Conservation (phyloP, 2,113 vertebrate species). For the Ammodytes marinus region DNA sequence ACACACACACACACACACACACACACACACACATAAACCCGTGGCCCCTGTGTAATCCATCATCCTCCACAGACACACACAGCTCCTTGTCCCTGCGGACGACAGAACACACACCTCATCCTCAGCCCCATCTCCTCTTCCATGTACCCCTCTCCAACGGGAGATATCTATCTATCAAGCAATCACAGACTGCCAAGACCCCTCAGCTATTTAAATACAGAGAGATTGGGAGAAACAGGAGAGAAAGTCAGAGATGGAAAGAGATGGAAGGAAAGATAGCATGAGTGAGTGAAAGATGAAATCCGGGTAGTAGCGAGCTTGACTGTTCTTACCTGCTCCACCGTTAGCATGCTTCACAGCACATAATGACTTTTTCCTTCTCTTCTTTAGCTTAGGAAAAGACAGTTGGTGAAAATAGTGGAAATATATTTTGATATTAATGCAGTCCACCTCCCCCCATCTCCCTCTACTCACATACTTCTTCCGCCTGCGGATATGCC, state of each 20-base stretch:
- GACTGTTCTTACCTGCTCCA: conserved; percentile 60
- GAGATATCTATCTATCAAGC: conserved; percentile 77
- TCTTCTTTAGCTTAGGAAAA: conserved; percentile 75
- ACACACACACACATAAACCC: conserved; percentile 48
- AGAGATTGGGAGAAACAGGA: conserved; percentile 30
- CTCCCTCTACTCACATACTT: conserved; percentile 47
- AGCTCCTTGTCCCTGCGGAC: conserved; percentile 63
- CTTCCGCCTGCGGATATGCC: conserved; percentile 74
- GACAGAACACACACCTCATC: conserved; percentile 75
- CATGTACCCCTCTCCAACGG: conserved; percentile 51
- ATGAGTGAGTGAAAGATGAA: conserved; percentile 64
- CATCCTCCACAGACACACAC: conserved; percentile 71
- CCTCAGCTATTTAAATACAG: conserved; percentile 64
- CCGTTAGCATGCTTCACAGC: conserved; percentile 80
- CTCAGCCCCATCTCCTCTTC: conserved; percentile 60
- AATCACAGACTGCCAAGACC: conserved; percentile 66
- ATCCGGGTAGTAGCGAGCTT: conserved; percentile 67
- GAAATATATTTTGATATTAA: conserved; percentile 78
- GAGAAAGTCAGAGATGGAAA: conserved; percentile 18
- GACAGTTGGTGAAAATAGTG: conserved; percentile 71
- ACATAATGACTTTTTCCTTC: conserved; percentile 83
- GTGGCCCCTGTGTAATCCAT: conserved; percentile 77
- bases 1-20: conserved; percentile 8
- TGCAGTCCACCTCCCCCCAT: conserved; percentile 53
- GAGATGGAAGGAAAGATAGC: conserved; percentile 53